Conservation (phyloP, 1,140 invertebrate genomes). For the Polypedilum pembai region DNA sequence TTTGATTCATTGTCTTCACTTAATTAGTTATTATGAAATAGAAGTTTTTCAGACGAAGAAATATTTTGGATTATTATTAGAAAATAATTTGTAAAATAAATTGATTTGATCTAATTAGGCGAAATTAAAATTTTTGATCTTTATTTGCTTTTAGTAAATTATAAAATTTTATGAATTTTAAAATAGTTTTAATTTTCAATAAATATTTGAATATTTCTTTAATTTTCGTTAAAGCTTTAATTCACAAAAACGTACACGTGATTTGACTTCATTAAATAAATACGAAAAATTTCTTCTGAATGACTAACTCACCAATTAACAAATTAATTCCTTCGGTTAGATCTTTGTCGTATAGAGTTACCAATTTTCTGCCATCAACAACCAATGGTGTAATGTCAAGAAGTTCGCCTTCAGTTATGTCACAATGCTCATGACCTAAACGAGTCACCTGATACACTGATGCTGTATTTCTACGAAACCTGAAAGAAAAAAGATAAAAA, state of each 20-base stretch:
- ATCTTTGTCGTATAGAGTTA: conserved; percentile 61
- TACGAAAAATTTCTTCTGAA: neutral
- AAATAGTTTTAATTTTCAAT: too few relatives aligned
- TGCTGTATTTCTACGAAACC: conserved; percentile 42
- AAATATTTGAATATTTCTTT: too few relatives aligned
- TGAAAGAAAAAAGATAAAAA: conserved; percentile 32
- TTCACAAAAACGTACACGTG: neutral
- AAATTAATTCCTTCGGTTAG: conserved; percentile 59
- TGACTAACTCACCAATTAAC: conserved; percentile 51
- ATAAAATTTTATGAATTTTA: too few relatives aligned
- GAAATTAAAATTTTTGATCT: too few relatives aligned
- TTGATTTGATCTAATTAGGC: too few relatives aligned
- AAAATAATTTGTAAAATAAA: too few relatives aligned
- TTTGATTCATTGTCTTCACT: too few relatives aligned
- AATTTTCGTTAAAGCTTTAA: too few relatives aligned
- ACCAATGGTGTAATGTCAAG: conserved; percentile 57
- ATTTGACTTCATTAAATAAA: neutral
- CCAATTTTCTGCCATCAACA: conserved; percentile 53
- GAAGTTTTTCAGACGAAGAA: too few relatives aligned
- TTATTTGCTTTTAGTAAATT: too few relatives aligned
- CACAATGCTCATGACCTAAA: conserved; percentile 57
- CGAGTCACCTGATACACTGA: conserved; percentile 58
- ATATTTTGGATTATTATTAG: too few relatives aligned
- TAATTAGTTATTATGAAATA: too few relatives aligned
- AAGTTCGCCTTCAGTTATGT: conserved; percentile 55